A percentile compares a stretch with the other conserved stretches of the same genome.
phyloP scores from a whole-genome alignment of 2,113 vertebrate genomes.

The Sorex araneus region DNA sequence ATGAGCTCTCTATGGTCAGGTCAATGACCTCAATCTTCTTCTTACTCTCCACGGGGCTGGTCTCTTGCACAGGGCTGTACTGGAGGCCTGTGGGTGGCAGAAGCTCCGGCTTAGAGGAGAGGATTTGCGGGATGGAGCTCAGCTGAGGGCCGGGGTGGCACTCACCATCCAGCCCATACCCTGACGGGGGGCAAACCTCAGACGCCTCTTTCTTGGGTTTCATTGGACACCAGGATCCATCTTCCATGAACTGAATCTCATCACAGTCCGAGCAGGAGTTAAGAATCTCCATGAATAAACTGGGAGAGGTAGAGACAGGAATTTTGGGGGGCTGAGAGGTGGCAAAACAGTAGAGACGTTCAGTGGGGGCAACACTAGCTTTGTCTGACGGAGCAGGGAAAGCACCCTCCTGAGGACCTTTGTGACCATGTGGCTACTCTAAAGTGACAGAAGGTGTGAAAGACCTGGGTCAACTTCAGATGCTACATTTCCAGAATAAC shows the following conservation, averaged over 20 bases:
- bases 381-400: too few relatives aligned
- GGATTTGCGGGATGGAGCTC: slow-evolving; percentile 37
- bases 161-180: slow-evolving; percentile 88
- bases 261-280: slow-evolving; percentile 90
- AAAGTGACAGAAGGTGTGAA: not conserved
- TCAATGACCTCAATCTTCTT: slow-evolving; percentile 90
- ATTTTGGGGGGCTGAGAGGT: too few relatives aligned
- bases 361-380: too few relatives aligned
- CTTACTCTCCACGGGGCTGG: slow-evolving; percentile 81
- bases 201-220: slow-evolving; percentile 89
- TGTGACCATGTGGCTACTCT: not conserved
- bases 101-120: slow-evolving; percentile 71
- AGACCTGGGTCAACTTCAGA: slow-evolving; percentile 29
- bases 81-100: slow-evolving; percentile 75
- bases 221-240: slow-evolving; percentile 91
- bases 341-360: too few relatives aligned
- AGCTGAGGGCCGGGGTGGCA: slow-evolving; percentile 43
- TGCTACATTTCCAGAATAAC: slow-evolving; percentile 16
- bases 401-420: too few relatives aligned
- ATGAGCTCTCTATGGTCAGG: slow-evolving; percentile 89
- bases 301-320: slow-evolving; percentile 54
- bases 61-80: slow-evolving; percentile 81
- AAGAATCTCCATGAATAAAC: slow-evolving; percentile 91
- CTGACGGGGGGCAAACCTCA: slow-evolving; percentile 86
- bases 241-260: slow-evolving; percentile 91